Evolutionary conservation across 2,113 vertebrate species (phyloP).

Genomic region (Embiotoca jacksoni): DNA sequence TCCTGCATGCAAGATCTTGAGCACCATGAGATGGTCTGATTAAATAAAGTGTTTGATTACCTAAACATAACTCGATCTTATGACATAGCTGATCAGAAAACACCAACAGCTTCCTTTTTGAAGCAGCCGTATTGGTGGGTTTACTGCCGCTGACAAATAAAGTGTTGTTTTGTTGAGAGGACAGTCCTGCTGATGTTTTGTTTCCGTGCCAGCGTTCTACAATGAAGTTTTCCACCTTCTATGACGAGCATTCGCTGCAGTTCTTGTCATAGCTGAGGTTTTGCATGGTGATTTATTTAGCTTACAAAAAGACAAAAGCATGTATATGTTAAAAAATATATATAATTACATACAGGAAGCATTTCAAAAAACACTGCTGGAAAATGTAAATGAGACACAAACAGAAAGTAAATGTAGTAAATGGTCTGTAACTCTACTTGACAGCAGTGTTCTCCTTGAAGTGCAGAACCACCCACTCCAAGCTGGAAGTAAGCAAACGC

Average conservation of each 20-base stretch:
- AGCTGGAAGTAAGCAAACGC: conserved; percentile 54
- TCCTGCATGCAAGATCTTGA: too few relatives aligned
- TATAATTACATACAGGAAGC: conserved; percentile 44
- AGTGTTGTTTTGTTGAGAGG: too few relatives aligned
- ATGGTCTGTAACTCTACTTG: conserved; percentile 67
- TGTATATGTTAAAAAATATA: conserved; percentile 28
- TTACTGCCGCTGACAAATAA: background rate
- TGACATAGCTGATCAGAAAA: conserved; percentile 1
- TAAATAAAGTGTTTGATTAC: too few relatives aligned
- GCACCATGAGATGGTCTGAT: too few relatives aligned
- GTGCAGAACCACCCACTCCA: conserved; percentile 52
- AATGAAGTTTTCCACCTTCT: background rate
- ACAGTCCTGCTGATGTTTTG: too few relatives aligned
- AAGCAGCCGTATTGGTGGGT: background rate
- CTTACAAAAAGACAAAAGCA: conserved; percentile 30
- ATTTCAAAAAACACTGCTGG: conserved; percentile 1
- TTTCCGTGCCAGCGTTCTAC: background rate
- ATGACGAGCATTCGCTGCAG: background rate
- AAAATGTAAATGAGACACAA: conserved; percentile 70
- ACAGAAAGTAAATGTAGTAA: conserved; percentile 40
- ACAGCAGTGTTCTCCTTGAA: conserved; percentile 47
- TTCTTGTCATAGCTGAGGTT: background rate
- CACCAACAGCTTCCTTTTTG: background rate
- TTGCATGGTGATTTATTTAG: conserved; percentile 3
- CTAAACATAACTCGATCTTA: conserved; percentile 2